Base-by-base conservation (phyloP, 2,888 invertebrate genomes). In the Aricia artaxerxes region DNA sequence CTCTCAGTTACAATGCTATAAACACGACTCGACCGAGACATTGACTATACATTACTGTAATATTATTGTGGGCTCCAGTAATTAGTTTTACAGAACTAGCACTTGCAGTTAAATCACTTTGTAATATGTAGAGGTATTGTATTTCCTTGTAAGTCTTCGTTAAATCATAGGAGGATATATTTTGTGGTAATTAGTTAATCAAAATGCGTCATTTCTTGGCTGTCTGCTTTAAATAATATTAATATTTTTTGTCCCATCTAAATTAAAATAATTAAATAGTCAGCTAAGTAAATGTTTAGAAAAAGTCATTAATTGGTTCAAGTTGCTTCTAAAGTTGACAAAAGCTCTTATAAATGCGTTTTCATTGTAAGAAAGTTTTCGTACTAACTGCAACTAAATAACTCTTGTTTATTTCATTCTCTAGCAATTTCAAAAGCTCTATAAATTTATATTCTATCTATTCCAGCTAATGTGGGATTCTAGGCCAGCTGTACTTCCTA, bases 341-440 rank as follows among this genome's bases (percentile, higher is more conserved):
- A 57, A 57, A 57, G 13, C 4, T 1, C 16, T 57, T 57, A 57
- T 57, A 57, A 40, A 78, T 72, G 49, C 72, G 75, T 79, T 40
- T 77, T 72, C 77, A 82, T 69, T 82, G 24, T 76, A 77, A 77
- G 82, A 81, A 80, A 82, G 80, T 77, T 79, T 79, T 79, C 78
- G 76, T 82, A 69, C 73, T 80, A 75, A 78, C 80, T 53, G 73
- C 76, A 40, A 61, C 75, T 82, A 81, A 82, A 81, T 82, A 73
- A 81, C 73, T 77, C 57, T 78, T 61, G 78, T 77, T 60, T 78
- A 79, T 78, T 78, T 80, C 60, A 35, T 78, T 60, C 60, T 31
- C 35, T 69, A 69, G 31, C 5, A 13, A 78, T 64, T 61, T 75
- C 44, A 75, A 79, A 79, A 75, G 75, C 75, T 49, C 24, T 61